A percentile compares a stretch with the other conserved stretches of the same genome.
Evolutionary conservation across 2,888 invertebrate species (phyloP).

Genomic region (Scaptodrosophila latifasciaeformis): DNA sequence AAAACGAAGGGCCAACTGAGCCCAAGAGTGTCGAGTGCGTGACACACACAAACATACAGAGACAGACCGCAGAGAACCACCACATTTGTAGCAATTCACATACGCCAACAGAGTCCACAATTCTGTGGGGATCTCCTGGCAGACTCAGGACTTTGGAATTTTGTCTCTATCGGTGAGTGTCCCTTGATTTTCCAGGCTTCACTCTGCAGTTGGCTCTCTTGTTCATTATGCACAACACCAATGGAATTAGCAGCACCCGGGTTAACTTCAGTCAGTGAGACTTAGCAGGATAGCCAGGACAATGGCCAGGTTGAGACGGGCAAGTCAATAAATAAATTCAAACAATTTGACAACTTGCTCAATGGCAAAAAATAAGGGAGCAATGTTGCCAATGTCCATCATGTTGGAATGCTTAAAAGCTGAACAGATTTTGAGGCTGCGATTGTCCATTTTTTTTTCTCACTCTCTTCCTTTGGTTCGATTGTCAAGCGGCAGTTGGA

Average conservation of each 20-base stretch:
- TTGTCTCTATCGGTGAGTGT: too few species aligned
- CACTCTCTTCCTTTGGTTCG: slow-evolving; percentile 21
- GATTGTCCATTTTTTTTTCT: too few species aligned
- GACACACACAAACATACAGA: slow-evolving; percentile 9
- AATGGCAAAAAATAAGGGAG: slow-evolving; percentile 30
- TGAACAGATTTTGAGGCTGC: slow-evolving; percentile 25
- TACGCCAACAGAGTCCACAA: too few species aligned
- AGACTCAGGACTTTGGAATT: too few species aligned
- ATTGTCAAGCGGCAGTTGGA: slow-evolving; percentile 44
- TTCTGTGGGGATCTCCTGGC: too few species aligned
- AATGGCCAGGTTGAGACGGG: slow-evolving; percentile 48
- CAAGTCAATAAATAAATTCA: slow-evolving; percentile 68
- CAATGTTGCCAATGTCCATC: slow-evolving; percentile 5
- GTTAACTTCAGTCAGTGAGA: slow-evolving; percentile 21
- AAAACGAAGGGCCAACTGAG: not conserved
- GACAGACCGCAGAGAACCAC: not conserved
- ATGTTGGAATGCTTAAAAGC: slow-evolving; percentile 4
- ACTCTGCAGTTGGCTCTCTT: too few species aligned
- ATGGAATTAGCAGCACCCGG: slow-evolving; percentile 18
- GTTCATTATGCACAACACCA: slow-evolving; percentile 51
- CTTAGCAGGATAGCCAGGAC: too few species aligned
- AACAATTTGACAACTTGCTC: slow-evolving; percentile 68
- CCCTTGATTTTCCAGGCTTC: too few species aligned
- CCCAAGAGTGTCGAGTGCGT: not conserved
- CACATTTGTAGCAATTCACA: not conserved